Conservation (phyloP, 2,113 vertebrate genomes). For the Vidua chalybeata region DNA sequence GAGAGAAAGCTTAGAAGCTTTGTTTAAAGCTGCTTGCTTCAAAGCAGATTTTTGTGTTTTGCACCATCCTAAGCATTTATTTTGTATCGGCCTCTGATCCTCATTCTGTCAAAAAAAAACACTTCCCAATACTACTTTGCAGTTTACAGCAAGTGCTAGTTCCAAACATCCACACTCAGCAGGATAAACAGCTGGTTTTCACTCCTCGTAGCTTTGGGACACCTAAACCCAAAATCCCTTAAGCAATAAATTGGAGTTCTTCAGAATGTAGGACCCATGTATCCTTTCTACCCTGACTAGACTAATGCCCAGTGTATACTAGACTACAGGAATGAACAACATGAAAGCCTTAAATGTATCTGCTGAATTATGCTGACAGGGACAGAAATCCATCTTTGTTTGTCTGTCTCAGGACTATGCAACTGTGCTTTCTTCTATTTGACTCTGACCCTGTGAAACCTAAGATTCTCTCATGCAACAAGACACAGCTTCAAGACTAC, state of each 20-base stretch:
- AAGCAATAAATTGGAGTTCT: background rate
- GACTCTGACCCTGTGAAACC: background rate
- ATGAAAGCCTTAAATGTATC: background rate
- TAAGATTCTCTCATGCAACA: background rate
- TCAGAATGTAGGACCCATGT: background rate
- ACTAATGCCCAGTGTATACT: background rate
- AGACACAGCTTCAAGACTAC: background rate
- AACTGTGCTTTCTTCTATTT: background rate
- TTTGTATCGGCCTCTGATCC: background rate
- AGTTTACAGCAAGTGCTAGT: background rate
- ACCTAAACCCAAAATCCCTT: background rate
- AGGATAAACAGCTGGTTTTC: background rate
- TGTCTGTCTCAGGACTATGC: background rate
- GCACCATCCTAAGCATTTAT: conserved; percentile 37
- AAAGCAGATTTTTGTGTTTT: conserved; percentile 56
- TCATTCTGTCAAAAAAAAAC: background rate
- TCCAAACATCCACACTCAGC: background rate
- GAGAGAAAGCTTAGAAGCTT: conserved; percentile 55
- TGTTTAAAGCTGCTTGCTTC: conserved; percentile 66
- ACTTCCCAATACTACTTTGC: background rate
- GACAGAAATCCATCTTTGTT: background rate
- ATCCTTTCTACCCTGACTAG: background rate
- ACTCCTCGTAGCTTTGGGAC: background rate
- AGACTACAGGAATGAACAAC: background rate
- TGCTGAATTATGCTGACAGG: background rate